Percentiles rank a stretch among this genome's conserved stretches.
Conservation (phyloP, 2,113 vertebrate genomes). For the Oncorhynchus keta region DNA sequence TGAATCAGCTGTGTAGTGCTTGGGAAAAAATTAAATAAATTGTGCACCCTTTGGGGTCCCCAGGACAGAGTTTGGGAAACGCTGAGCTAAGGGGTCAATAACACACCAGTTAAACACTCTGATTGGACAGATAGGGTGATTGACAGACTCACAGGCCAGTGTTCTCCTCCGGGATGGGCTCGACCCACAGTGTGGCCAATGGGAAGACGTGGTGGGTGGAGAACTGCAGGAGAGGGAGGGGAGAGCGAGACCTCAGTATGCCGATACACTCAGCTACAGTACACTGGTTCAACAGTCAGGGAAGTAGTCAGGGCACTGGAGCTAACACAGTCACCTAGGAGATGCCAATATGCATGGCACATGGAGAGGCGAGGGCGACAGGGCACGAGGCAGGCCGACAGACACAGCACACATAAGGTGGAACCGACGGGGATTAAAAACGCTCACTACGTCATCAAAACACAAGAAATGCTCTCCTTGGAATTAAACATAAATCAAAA, state of each 20-base stretch:
- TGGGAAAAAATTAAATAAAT: too few relatives aligned
- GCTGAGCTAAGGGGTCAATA: background rate
- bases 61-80: too few relatives aligned
- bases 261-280: background rate
- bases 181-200: constrained; percentile 91
- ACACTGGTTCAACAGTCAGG: background rate
- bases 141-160: constrained; percentile 79
- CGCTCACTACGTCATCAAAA: too few relatives aligned
- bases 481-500: too few relatives aligned
- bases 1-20: too few relatives aligned
- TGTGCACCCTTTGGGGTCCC: too few relatives aligned
- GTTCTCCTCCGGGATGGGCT: constrained; percentile 89
- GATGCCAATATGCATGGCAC: background rate
- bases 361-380: background rate
- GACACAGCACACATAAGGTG: background rate
- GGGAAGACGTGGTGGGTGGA: constrained; percentile 97
- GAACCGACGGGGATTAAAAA: background rate
- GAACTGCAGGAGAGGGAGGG: constrained; percentile 75
- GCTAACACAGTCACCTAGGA: background rate
- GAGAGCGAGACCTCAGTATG: background rate
- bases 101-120: background rate
- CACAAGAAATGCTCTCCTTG: background rate
- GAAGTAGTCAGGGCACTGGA: too few relatives aligned
- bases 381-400: background rate
- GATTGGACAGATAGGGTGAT: background rate